phyloP scores from a whole-genome alignment of 2,113 vertebrate species.

The Callaeas wilsoni region DNA sequence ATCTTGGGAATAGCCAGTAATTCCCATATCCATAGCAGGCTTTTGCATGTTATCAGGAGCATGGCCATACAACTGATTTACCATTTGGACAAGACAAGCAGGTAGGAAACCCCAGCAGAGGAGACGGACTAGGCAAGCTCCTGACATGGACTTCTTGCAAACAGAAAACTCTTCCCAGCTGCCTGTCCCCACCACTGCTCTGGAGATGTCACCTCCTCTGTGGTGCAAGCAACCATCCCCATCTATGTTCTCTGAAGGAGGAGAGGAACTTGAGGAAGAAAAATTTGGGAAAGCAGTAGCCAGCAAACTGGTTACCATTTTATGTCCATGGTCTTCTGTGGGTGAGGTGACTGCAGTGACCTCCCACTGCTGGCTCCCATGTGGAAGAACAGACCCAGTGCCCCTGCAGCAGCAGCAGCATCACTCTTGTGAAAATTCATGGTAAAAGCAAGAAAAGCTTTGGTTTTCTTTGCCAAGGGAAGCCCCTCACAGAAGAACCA shows the following conservation, averaged over 20 bases:
- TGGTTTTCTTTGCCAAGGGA: fast-evolving
- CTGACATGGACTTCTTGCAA: fast-evolving
- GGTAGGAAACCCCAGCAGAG: background rate
- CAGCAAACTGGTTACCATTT: background rate
- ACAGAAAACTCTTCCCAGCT: background rate
- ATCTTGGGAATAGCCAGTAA: background rate
- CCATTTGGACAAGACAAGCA: background rate
- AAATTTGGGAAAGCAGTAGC: background rate
- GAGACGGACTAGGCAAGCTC: fast-evolving
- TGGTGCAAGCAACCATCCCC: background rate
- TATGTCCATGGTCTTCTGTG: background rate
- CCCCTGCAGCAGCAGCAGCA: background rate
- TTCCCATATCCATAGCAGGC: background rate
- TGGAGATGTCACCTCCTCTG: background rate
- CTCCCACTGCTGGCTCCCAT: background rate
- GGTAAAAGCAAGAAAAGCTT: background rate
- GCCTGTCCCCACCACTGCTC: background rate
- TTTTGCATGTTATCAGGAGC: background rate
- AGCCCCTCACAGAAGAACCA: background rate
- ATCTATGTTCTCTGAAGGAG: background rate
- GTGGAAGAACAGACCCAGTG: background rate
- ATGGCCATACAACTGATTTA: background rate
- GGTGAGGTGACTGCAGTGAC: background rate
- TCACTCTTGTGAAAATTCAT: fast-evolving
- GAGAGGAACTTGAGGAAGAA: background rate